Conservation (phyloP, 2,797 vertebrate species). For the Mormyrops attenuatus region DNA sequence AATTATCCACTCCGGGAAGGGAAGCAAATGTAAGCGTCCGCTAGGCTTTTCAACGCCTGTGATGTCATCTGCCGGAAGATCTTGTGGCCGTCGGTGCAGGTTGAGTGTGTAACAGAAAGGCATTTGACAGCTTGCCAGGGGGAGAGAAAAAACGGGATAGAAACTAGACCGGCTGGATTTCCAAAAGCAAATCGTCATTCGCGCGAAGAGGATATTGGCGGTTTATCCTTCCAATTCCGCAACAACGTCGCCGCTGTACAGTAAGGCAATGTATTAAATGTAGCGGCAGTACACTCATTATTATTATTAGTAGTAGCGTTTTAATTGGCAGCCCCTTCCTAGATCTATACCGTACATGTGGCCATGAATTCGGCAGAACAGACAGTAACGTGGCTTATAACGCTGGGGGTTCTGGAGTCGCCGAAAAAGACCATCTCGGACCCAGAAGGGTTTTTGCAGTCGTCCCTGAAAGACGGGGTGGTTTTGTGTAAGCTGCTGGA, state of each 20-base stretch:
- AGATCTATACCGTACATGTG: constrained; percentile 44
- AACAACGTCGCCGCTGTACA: constrained; percentile 42
- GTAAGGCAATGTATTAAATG: constrained; percentile 12
- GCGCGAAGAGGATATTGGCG: constrained; percentile 55
- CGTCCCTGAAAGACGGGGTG: constrained; percentile 86
- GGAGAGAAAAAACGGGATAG: constrained; percentile 44
- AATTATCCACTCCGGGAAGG: constrained; percentile 29
- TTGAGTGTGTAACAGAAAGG: constrained; percentile 62
- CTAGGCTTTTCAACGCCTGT: constrained; percentile 57
- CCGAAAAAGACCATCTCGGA: constrained; percentile 93
- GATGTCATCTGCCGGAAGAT: constrained; percentile 75
- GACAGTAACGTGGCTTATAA: constrained; percentile 95
- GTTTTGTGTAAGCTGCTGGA: constrained; percentile 87
- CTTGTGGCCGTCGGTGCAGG: constrained; percentile 53
- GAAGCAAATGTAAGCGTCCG: constrained; percentile 45
- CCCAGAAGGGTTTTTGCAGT: constrained; percentile 82
- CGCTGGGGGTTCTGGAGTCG: constrained; percentile 90
- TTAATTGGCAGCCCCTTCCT: constrained; percentile 49
- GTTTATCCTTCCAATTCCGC: constrained; percentile 42
- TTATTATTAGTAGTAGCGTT: constrained; percentile 35
- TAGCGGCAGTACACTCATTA: background rate
- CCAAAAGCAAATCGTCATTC: constrained; percentile 68
- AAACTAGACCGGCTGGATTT: constrained; percentile 66
- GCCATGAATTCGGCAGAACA: constrained; percentile 92
- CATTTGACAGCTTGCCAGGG: constrained; percentile 74